Evolutionary conservation across 1,140 invertebrate genomes (phyloP).

Genomic region (Drosophila ironensis): DNA sequence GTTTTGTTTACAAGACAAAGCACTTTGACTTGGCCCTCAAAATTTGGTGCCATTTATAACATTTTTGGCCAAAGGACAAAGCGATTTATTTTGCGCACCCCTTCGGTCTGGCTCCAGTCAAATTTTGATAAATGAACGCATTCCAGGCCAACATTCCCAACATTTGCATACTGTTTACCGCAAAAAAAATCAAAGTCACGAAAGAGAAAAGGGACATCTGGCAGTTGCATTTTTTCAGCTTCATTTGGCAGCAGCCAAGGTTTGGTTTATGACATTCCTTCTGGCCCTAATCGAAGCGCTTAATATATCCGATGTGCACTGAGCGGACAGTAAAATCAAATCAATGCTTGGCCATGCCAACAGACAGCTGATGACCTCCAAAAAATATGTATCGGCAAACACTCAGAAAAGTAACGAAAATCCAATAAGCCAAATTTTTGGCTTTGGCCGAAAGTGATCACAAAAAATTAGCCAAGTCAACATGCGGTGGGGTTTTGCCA

Average conservation of each 20-base stretch:
- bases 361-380: conserved; percentile 33
- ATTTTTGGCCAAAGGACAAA: conserved; percentile 23
- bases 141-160: conserved; percentile 12
- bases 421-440: conserved; percentile 19
- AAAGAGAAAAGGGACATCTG: conserved; percentile 26
- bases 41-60: conserved; percentile 60
- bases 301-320: conserved; percentile 36
- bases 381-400: background rate
- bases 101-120: conserved; percentile 35
- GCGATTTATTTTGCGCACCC: conserved; percentile 58
- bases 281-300: conserved; percentile 34
- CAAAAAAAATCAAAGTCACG: background rate
- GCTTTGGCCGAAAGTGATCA: conserved; percentile 6
- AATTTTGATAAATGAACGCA: conserved; percentile 67
- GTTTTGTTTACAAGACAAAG: background rate
- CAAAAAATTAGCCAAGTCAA: conserved; percentile 56
- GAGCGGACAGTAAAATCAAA: conserved; percentile 45
- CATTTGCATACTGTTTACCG: conserved; percentile 29
- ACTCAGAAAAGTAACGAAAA: background rate
- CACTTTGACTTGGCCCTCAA: conserved; percentile 5
- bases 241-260: conserved; percentile 49
- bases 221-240: conserved; percentile 66
- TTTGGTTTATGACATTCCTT: conserved; percentile 35
- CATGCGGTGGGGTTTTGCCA: conserved; percentile 18
- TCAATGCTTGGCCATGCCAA: conserved; percentile 23